phyloP scores from a whole-genome alignment of 2,888 invertebrate genomes.

The Drosophila formosana region DNA sequence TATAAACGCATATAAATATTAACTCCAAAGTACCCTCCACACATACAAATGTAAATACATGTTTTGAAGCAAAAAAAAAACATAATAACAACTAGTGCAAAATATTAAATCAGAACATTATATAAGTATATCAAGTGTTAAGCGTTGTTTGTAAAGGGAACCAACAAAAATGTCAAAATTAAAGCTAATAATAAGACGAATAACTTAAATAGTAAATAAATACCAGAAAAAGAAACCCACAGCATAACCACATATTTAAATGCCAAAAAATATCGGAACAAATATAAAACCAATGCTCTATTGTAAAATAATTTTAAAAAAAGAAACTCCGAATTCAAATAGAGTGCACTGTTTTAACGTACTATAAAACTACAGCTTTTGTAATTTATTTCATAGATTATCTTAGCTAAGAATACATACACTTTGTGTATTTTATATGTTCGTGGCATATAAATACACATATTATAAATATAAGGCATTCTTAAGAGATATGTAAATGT shows the following conservation, averaged over 20 bases:
- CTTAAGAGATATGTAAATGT: conserved; percentile 57
- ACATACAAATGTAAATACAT: conserved; percentile 58
- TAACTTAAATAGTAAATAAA: conserved; percentile 18
- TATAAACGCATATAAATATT: conserved; percentile 21
- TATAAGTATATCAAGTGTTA: conserved; percentile 66
- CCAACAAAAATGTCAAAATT: conserved; percentile 29
- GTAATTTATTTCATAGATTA: conserved; percentile 82
- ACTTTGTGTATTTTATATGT: conserved; percentile 9
- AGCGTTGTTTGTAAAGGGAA: conserved; percentile 65
- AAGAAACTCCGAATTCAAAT: background rate
- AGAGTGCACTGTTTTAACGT: conserved; percentile 61
- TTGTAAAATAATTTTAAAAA: conserved; percentile 71
- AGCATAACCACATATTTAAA: conserved; percentile 22
- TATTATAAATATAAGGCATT: conserved; percentile 8
- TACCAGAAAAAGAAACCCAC: conserved; percentile 4
- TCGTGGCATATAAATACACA: conserved; percentile 36
- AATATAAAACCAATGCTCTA: conserved; percentile 56
- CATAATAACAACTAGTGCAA: conserved; percentile 38
- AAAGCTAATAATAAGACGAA: conserved; percentile 9
- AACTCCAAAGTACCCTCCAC: conserved; percentile 66
- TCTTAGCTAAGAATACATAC: conserved; percentile 45
- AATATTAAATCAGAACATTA: conserved; percentile 14
- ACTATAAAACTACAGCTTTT: conserved; percentile 80
- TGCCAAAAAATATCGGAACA: conserved; percentile 42
- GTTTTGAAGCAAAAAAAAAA: conserved; percentile 36